Evolutionary conservation across 1,140 invertebrate species (phyloP).

Genomic region (Eumaeus atala): DNA sequence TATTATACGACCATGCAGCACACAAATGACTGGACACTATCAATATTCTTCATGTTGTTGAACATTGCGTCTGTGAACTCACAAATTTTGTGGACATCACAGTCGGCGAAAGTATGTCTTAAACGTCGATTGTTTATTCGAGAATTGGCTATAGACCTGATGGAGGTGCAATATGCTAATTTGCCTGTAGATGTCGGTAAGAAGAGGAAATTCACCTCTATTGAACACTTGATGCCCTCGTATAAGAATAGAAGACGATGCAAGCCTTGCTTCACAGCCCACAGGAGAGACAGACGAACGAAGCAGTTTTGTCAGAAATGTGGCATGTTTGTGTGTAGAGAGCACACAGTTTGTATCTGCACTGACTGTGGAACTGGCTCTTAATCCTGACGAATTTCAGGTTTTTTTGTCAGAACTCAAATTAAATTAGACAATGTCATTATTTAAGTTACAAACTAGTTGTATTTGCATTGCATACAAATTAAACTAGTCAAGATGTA

Average conservation of each 20-base stretch:
- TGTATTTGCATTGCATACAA: no score
- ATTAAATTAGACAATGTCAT: no score
- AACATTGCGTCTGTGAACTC: conserved; percentile 73
- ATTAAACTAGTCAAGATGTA: no score
- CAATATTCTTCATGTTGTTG: conserved; percentile 69
- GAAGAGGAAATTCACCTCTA: conserved; percentile 16
- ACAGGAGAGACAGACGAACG: conserved; percentile 51
- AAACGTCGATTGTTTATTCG: conserved; percentile 59
- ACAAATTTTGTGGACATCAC: conserved; percentile 60
- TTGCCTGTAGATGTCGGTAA: conserved; percentile 13
- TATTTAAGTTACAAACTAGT: no score
- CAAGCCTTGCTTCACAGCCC: conserved; percentile 42
- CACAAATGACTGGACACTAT: conserved; percentile 71
- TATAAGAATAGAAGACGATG: conserved; percentile 44
- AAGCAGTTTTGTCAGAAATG: conserved; percentile 53
- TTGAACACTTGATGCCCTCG: conserved; percentile 19
- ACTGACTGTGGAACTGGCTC: conserved; percentile 29
- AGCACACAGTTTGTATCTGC: conserved; percentile 49
- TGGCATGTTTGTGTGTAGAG: conserved; percentile 53
- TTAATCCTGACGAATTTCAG: no score
- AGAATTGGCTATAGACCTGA: conserved; percentile 53
- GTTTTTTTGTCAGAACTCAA: no score
- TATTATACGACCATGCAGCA: conserved; percentile 68
- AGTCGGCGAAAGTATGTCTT: conserved; percentile 28
- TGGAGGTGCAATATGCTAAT: conserved; percentile 32